phyloP scores from a whole-genome alignment of 2,888 invertebrate genomes.

The Lochmaea crataegi region DNA sequence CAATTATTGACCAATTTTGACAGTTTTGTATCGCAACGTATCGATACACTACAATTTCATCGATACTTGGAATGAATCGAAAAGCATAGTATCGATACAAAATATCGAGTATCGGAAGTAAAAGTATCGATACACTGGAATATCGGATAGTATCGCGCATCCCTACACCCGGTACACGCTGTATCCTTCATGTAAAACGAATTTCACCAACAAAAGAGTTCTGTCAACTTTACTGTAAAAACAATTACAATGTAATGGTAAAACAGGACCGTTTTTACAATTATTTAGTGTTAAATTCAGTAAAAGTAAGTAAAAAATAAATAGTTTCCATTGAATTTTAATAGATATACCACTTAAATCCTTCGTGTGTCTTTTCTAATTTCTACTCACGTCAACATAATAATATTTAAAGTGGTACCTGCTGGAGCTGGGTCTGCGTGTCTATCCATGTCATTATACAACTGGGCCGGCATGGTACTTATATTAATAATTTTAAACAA shows the following conservation, averaged over 20 bases:
- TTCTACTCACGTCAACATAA: not conserved
- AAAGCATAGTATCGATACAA: no score
- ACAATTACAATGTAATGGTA: constrained; percentile 17
- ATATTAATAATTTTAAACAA: constrained; percentile 30
- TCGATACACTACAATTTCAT: no score
- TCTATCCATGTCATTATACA: constrained; percentile 28
- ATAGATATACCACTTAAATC: not conserved
- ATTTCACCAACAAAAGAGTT: constrained; percentile 2
- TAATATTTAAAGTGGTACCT: not conserved
- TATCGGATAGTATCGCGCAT: no score
- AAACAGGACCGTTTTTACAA: not conserved
- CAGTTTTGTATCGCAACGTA: no score
- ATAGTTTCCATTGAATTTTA: not conserved
- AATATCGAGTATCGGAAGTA: no score
- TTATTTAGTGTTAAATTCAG: not conserved
- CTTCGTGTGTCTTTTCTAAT: not conserved
- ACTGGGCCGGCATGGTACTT: constrained; percentile 1
- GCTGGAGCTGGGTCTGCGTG: constrained; percentile 12
- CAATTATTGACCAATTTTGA: no score
- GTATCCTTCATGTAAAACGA: not conserved
- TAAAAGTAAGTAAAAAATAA: not conserved
- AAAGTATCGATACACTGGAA: no score
- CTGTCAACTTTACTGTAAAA: constrained; percentile 9
- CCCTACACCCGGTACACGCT: no score
- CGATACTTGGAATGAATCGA: no score